phyloP scores from a whole-genome alignment of 2,888 invertebrate species.

The Agonopterix subpropinquella region DNA sequence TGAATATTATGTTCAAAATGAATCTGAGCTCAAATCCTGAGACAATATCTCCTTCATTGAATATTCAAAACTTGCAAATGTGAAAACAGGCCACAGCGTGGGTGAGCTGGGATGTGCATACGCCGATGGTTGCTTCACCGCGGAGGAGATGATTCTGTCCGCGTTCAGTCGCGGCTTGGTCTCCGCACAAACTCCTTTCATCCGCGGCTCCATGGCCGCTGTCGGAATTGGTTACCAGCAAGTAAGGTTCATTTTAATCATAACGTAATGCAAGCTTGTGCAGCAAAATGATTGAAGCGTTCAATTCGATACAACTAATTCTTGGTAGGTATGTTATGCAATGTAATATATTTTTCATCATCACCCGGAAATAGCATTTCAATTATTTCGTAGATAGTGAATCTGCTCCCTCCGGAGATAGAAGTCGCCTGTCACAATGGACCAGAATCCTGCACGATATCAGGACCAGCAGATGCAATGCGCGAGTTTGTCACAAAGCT shows the following conservation, averaged over 20 bases:
- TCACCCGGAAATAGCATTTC: no score
- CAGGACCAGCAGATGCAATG: constrained; percentile 78
- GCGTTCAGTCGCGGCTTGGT: no score
- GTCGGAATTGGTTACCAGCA: no score
- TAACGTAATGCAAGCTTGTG: background rate
- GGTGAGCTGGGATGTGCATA: no score
- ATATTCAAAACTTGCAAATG: background rate
- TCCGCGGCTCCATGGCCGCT: no score
- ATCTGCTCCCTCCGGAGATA: constrained; percentile 68
- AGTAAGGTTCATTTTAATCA: no score
- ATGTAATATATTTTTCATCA: background rate
- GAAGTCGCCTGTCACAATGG: constrained; percentile 85
- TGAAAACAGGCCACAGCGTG: no score
- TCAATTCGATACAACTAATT: no score
- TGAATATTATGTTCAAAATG: background rate
- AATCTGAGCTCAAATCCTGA: background rate
- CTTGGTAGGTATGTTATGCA: background rate
- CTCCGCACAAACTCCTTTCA: no score
- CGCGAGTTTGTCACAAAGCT: constrained; percentile 54
- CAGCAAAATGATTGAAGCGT: background rate
- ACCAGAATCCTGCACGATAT: constrained; percentile 81
- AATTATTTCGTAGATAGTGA: constrained; percentile 15
- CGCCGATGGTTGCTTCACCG: no score
- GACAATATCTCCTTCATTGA: no score
- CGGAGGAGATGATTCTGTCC: no score